Percentiles rank a stretch among this genome's conserved stretches.
Evolutionary conservation across 2,888 invertebrate genomes (phyloP).

Genomic region (Apodemia hepburni): DNA sequence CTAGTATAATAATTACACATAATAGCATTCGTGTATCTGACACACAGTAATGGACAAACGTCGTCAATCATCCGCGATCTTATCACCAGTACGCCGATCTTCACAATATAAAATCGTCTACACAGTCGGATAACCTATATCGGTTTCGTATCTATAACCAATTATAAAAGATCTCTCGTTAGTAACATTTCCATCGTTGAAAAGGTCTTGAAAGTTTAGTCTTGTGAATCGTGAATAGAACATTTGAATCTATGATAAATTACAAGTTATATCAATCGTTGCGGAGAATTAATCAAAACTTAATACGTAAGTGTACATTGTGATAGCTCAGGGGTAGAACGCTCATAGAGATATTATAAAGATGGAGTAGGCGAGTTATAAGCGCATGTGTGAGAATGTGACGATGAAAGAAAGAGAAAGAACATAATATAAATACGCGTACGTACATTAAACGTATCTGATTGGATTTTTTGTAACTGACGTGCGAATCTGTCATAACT

Average conservation of each 20-base stretch:
- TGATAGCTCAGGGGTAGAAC: slow-evolving; percentile 13
- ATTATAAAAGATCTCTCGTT: slow-evolving; percentile 39
- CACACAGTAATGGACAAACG: slow-evolving; percentile 44
- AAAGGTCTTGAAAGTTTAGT: slow-evolving; percentile 43
- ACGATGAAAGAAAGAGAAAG: neutral
- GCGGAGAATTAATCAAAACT: slow-evolving; percentile 68
- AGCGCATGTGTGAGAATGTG: too few species aligned
- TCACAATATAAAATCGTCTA: slow-evolving; percentile 74
- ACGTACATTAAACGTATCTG: too few species aligned
- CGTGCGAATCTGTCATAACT: too few species aligned
- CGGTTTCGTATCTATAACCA: slow-evolving; percentile 59
- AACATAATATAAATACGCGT: too few species aligned
- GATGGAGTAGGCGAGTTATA: neutral
- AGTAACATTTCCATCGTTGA: slow-evolving; percentile 30
- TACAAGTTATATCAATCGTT: slow-evolving; percentile 68
- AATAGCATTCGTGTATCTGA: slow-evolving; percentile 38
- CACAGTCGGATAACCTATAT: slow-evolving; percentile 65
- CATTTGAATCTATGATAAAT: slow-evolving; percentile 58
- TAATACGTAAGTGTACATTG: slow-evolving; percentile 40
- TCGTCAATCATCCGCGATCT: slow-evolving; percentile 68
- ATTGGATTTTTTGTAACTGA: too few species aligned
- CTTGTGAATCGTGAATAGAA: slow-evolving; percentile 57
- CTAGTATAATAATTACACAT: slow-evolving; percentile 38
- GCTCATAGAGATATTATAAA: neutral
- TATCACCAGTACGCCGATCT: slow-evolving; percentile 65